These are phyloP conservation scores for Cheilosia pagana DNA, from an alignment of 2,888 invertebrate genomes.

Conservation along the genomic window DNA sequence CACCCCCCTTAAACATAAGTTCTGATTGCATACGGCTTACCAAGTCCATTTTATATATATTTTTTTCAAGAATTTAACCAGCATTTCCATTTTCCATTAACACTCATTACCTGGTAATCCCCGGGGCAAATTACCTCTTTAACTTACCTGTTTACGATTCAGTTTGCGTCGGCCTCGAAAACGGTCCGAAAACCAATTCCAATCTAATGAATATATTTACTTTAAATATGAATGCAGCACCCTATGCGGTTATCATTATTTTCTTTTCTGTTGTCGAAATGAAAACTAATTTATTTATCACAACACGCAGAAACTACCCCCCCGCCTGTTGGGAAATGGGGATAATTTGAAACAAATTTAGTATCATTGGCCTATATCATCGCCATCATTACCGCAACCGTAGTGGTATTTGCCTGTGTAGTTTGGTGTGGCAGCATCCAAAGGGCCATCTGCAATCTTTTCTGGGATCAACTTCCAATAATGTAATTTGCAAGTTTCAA, in stretches of 20 bases:
- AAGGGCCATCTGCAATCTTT: constrained; percentile 63
- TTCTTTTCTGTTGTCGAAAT: constrained; percentile 31
- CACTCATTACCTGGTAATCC: constrained; percentile 72
- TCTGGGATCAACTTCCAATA: constrained; percentile 73
- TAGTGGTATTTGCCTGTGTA: too few species aligned
- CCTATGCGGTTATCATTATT: constrained; percentile 12
- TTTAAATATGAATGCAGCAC: constrained; percentile 66
- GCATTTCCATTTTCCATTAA: constrained; percentile 66
- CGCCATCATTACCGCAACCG: constrained; percentile 14
- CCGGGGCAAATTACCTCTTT: constrained; percentile 57
- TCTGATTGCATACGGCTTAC: constrained; percentile 38
- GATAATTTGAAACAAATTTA: constrained; percentile 75
- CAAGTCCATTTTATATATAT: neutral
- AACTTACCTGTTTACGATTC: constrained; percentile 69
- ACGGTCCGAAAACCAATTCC: constrained; percentile 47
- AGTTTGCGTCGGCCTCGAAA: constrained; percentile 32
- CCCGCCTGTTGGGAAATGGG: neutral
- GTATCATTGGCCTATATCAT: constrained; percentile 64
- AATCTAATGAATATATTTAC: constrained; percentile 74
- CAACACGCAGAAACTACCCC: constrained; percentile 55
- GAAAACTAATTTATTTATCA: constrained; percentile 71
- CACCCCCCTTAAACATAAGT: constrained; percentile 20
- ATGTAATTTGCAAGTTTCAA: constrained; percentile 74
- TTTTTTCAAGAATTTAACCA: constrained; percentile 18
- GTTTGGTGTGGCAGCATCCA: neutral